phyloP scores from a whole-genome alignment of 2,113 vertebrate genomes.

The Brachypodius melanocephalos region DNA sequence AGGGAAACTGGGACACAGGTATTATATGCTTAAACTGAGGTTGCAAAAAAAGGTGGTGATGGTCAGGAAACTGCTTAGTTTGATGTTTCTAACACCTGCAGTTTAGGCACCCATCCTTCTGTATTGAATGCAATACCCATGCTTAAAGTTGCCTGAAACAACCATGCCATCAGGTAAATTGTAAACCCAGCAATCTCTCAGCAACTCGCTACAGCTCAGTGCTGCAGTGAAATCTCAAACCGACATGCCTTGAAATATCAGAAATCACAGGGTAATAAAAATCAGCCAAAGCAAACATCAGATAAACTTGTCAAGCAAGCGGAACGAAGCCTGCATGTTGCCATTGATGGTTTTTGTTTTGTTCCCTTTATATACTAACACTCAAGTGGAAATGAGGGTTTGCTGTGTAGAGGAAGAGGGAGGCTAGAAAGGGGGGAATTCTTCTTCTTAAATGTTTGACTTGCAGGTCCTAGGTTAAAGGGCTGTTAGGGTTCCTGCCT shows the following conservation, averaged over 20 bases:
- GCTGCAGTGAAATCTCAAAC: neutral
- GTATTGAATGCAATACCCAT: neutral
- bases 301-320: neutral
- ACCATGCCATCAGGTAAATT: neutral
- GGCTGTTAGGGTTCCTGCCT: neutral
- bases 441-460: neutral
- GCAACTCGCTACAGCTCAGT: accelerated
- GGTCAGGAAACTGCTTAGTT: neutral
- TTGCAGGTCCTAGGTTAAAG: neutral
- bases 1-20: neutral
- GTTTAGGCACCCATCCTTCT: neutral
- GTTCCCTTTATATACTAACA: neutral
- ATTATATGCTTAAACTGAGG: neutral
- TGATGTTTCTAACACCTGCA: neutral
- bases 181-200: neutral
- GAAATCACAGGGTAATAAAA: neutral
- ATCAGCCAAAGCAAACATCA: neutral
- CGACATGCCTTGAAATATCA: neutral
- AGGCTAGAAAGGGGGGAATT: neutral
- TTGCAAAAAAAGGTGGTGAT: neutral
- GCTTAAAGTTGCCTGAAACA: neutral
- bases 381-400: neutral
- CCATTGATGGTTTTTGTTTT: neutral
- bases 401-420: neutral
- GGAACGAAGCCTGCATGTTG: neutral